Percentiles rank a stretch among this genome's conserved stretches.
Conservation (phyloP, 2,888 invertebrate genomes). For the Philaethria dido region DNA sequence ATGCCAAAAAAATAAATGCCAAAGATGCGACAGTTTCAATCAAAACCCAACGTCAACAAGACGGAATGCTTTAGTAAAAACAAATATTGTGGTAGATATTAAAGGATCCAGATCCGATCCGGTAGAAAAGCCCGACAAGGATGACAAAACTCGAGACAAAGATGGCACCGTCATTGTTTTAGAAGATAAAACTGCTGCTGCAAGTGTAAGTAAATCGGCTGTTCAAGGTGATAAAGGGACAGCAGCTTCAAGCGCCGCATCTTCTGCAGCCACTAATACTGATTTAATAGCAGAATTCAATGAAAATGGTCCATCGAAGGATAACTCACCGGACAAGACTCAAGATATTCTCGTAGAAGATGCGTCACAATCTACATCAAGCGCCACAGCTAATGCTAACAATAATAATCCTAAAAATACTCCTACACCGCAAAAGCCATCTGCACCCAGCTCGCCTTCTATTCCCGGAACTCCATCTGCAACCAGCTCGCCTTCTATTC, state of each 20-base stretch:
- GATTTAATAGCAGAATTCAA: conserved; percentile 44
- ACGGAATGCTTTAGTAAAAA: conserved; percentile 33
- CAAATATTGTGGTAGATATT: conserved; percentile 53
- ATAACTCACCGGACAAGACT: conserved; percentile 32
- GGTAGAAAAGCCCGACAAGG: neutral
- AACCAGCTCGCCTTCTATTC: neutral
- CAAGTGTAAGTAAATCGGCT: conserved; percentile 41
- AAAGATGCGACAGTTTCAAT: conserved; percentile 37
- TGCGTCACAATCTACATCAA: conserved; percentile 40
- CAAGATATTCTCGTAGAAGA: conserved; percentile 46
- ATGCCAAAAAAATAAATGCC: conserved; percentile 37
- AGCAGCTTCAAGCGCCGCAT: conserved; percentile 40
- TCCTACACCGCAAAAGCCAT: neutral
- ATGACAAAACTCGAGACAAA: conserved; percentile 17
- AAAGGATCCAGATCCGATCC: conserved; percentile 37
- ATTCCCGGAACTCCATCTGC: neutral
- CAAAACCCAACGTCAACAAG: conserved; percentile 18
- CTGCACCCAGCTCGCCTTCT: neutral
- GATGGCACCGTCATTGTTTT: conserved; percentile 44
- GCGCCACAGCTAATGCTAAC: conserved; percentile 35
- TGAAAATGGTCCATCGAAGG: conserved; percentile 34
- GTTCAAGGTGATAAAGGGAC: conserved; percentile 36
- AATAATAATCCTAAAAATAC: neutral
- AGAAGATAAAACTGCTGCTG: conserved; percentile 43
- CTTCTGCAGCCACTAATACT: conserved; percentile 43